These are phyloP conservation scores for Sorex fumeus DNA, from an alignment of 2,113 vertebrate genomes.

Conservation along the genomic window DNA sequence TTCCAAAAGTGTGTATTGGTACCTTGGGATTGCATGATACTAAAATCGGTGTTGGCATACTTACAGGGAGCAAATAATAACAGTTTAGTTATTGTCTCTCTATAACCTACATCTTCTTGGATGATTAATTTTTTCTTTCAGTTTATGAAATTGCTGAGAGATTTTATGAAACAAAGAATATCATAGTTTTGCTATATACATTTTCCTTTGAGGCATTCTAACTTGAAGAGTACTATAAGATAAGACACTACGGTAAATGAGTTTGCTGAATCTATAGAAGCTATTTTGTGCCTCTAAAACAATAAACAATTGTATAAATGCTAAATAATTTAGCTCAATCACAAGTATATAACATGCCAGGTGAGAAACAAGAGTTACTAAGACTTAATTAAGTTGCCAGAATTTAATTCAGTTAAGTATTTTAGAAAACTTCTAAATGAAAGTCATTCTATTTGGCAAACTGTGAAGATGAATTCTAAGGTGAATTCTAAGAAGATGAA, in stretches of 20 bases:
- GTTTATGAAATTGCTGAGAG: neutral
- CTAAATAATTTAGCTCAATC: neutral
- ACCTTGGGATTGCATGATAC: neutral
- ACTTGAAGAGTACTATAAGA: neutral
- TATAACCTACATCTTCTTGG: neutral
- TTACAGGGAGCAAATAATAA: neutral
- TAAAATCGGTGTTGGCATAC: neutral
- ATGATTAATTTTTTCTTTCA: neutral
- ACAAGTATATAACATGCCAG: neutral
- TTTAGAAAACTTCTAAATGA: neutral
- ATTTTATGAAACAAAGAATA: neutral
- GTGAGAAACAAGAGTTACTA: neutral
- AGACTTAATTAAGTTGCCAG: neutral
- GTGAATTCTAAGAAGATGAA: neutral
- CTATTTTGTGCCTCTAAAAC: neutral
- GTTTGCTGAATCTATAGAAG: neutral
- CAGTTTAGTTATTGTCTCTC: neutral
- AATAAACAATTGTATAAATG: neutral
- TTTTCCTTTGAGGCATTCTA: neutral
- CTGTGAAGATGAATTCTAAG: neutral
- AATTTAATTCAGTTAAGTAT: slow-evolving; percentile 9
- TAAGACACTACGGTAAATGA: neutral
- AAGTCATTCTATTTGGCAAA: slow-evolving; percentile 12
- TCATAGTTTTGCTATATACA: neutral
- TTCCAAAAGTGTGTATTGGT: neutral